Evolutionary conservation across 2,797 vertebrate genomes (phyloP).

Genomic region (Eutrigla gurnardus): DNA sequence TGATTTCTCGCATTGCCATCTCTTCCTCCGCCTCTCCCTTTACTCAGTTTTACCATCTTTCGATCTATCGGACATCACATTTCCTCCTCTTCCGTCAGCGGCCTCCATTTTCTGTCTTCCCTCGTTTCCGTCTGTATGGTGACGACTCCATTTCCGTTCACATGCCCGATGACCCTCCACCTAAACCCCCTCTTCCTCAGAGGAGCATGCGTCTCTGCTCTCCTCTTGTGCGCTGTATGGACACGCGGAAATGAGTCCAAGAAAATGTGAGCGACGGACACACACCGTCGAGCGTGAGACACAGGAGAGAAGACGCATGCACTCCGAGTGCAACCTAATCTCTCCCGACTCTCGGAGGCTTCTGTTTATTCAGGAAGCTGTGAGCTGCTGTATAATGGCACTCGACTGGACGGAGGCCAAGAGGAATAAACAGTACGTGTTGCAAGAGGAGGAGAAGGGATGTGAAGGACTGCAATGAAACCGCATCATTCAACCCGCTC

Average conservation of each 20-base stretch:
- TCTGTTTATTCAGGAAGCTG: conserved; percentile 47
- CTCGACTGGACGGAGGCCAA: conserved; percentile 14
- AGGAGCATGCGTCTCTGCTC: neutral
- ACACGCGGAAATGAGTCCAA: conserved; percentile 39
- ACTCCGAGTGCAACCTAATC: conserved; percentile 46
- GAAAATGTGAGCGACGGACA: conserved; percentile 35
- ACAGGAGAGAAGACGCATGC: conserved; percentile 15
- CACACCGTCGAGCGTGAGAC: conserved; percentile 47
- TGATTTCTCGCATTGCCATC: neutral
- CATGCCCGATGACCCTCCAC: conserved; percentile 43
- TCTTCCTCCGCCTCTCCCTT: neutral
- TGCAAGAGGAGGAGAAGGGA: conserved; percentile 7
- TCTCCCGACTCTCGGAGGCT: conserved; percentile 42
- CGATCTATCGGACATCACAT: conserved; percentile 11
- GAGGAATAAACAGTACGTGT: conserved; percentile 9
- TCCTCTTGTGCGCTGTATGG: neutral
- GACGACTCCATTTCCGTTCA: conserved; percentile 45
- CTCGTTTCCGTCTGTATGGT: conserved; percentile 21
- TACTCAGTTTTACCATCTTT: conserved; percentile 9
- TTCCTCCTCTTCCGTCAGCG: conserved; percentile 10
- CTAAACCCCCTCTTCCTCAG: neutral
- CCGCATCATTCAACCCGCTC: neutral
- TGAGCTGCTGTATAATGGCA: conserved; percentile 37
- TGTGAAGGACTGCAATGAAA: neutral
- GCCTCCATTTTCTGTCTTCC: conserved; percentile 9